phyloP scores from a whole-genome alignment of 2,113 vertebrate genomes.

The Spheniscus mendiculus region DNA sequence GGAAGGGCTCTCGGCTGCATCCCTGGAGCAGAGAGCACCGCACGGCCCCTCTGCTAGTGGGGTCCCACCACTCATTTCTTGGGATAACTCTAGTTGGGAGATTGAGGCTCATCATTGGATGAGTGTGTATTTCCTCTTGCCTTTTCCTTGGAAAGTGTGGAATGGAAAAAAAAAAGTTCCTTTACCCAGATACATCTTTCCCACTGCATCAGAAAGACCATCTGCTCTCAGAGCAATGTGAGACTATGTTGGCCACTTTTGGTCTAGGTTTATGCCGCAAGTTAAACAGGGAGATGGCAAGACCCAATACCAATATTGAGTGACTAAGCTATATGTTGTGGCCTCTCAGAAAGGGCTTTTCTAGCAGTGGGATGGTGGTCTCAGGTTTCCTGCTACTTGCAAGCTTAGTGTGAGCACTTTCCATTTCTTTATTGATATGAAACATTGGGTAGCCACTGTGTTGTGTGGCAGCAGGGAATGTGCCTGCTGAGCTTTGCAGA shows the following conservation, averaged over 20 bases:
- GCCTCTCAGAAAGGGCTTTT: neutral
- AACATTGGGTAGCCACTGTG: rapidly evolving
- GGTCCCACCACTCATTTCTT: neutral
- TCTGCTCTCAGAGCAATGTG: neutral
- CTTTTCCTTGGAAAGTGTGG: neutral
- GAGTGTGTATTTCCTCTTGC: neutral
- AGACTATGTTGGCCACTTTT: neutral
- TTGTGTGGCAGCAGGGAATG: neutral
- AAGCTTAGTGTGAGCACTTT: neutral
- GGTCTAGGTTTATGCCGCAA: neutral
- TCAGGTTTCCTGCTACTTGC: neutral
- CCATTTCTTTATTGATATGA: rapidly evolving
- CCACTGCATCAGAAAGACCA: neutral
- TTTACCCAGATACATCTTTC: neutral
- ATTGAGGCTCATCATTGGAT: neutral
- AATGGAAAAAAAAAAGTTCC: neutral
- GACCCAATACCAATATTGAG: neutral
- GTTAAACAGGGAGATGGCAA: neutral
- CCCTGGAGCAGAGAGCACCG: neutral
- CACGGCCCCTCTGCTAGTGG: rapidly evolving
- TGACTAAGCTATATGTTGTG: neutral
- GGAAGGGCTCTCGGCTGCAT: neutral
- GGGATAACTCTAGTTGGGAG: neutral
- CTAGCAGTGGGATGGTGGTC: rapidly evolving
- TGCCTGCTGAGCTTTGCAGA: neutral